Evolutionary conservation across 2,113 vertebrate species (phyloP).

Genomic region (Pycnonotus jocosus): DNA sequence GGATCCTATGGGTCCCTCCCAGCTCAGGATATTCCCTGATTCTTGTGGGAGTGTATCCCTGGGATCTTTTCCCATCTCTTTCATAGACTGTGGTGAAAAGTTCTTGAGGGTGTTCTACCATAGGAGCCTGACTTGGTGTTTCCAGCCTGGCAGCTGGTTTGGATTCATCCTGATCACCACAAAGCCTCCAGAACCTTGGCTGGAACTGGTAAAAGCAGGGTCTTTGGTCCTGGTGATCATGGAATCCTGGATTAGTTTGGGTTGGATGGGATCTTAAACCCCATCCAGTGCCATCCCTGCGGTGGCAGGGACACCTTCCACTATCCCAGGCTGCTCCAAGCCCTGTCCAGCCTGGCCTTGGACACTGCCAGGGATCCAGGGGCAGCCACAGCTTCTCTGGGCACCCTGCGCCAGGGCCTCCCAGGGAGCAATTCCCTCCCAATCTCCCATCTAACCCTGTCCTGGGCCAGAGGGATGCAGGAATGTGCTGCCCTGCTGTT

Average conservation of each 20-base stretch:
- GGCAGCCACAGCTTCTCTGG: not conserved
- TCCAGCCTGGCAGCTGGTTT: not conserved
- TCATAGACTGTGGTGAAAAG: not conserved
- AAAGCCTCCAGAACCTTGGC: not conserved
- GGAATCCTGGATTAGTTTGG: not conserved
- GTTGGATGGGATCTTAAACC: not conserved
- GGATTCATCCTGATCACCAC: not conserved
- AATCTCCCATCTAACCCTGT: rapidly evolving
- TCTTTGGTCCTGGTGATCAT: not conserved
- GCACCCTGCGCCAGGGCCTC: not conserved
- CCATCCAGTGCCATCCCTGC: rapidly evolving
- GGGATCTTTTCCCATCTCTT: not conserved
- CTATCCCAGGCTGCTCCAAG: not conserved
- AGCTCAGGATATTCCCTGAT: rapidly evolving
- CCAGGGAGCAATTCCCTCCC: not conserved
- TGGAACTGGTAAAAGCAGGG: not conserved
- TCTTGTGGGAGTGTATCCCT: not conserved
- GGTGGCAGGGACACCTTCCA: not conserved
- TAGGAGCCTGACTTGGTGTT: not conserved
- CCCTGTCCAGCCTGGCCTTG: rapidly evolving
- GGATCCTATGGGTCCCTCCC: not conserved
- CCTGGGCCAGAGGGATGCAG: not conserved
- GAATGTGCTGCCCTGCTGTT: not conserved
- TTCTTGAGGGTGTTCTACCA: not conserved
- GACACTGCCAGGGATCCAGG: not conserved